Evolutionary conservation across 2,888 invertebrate genomes (phyloP), one percentile per base, ranked within the genome.

Genomic region (Chrysolina oricalcia): DNA sequence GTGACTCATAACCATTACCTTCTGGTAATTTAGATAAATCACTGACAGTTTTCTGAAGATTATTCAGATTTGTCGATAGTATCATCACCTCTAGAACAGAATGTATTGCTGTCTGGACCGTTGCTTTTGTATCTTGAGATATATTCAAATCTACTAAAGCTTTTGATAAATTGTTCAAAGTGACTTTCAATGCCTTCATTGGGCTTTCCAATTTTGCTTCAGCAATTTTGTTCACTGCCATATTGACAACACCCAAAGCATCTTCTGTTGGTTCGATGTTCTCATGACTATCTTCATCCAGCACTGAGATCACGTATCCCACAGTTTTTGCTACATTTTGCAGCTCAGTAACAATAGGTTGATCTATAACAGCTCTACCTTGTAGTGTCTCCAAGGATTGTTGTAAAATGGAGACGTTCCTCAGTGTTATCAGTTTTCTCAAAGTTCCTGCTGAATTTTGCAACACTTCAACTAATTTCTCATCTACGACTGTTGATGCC

Each of bases 21-120:
- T 50, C n/a, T 19, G 19, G 17, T n/a, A 19, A 40, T 59, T 66
- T 66, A 19, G 70, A 59, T 27, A 74, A 21, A 5, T 15, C 5
- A n/a, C 35, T 59, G 3, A 62, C n/a, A 27, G 11, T 64, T 64
- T 56, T 70, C 17, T 35, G 68, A 23, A 64, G 53, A 13, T 41
- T 65, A n/a, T 27, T 43, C 13, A n/a, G 19, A 10, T 46, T 62
- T 46, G 23, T 35, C 3, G 19, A 19, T 66, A 43, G 46, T 66
- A 19, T 19, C 21, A 53, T 19, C 13, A 11, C 53, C 40, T 40
- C 48, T 35, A 53, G 35, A 15, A 23, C 40, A 9, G 40, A 19
- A 40, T 50, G 4, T 68, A 41, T 40, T 11, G 41, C 40, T 11
- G 41, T 21, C 21, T 17, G 27, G 9, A 50, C 15, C 11, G 15